Evolutionary conservation across 2,113 vertebrate species (phyloP), one percentile per base, ranked within the genome.

Genomic region (Callionymus lyra): DNA sequence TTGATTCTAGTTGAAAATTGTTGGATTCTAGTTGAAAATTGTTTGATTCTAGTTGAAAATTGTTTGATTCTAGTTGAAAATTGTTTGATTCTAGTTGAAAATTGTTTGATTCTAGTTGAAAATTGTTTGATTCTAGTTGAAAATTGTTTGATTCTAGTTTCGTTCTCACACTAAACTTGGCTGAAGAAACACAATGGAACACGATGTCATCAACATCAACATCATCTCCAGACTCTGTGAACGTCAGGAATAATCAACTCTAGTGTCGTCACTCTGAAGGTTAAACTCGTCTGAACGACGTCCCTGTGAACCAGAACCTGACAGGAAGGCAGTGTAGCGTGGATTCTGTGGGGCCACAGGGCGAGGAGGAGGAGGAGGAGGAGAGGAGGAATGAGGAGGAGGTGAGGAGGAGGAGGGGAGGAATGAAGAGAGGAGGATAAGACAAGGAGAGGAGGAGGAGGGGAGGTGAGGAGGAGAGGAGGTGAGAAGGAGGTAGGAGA

Each of bases 251-350:
- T 65, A 71, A 66, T 61, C 47, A 65, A 62, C 56, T 47, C 49
- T 59, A 41, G 46, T 16, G 12, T 57, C 62, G 61, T 70, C 59
- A 59, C 37, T 55, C 17, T 39, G 21, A 27, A 67, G 60, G 65
- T 70, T 76, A 68, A 72, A 76, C 65, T 70, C 43, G 71, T 67
- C 70, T 57, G 50, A 49, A 54, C 56, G 59, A 42, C 33, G 59
- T 53, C 67, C 48, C 59, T 51, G 31, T 14, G 59, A 56, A 44
- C 50, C 34, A 50, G 51, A 41, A 36, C 48, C 50, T 46, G 52
- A 57, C 45, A 44, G 47, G 47, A 39, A 48, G 58, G 48, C 53
- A 58, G 51, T 17, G 2, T 31, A 31, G 11, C 41, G 47, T 36
- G 46, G 55, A 31, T 46, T 41, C 55, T 47, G 42, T 16, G 33